Base-by-base conservation (phyloP, 2,113 vertebrate species). In the Hippocampus mohnikei region DNA sequence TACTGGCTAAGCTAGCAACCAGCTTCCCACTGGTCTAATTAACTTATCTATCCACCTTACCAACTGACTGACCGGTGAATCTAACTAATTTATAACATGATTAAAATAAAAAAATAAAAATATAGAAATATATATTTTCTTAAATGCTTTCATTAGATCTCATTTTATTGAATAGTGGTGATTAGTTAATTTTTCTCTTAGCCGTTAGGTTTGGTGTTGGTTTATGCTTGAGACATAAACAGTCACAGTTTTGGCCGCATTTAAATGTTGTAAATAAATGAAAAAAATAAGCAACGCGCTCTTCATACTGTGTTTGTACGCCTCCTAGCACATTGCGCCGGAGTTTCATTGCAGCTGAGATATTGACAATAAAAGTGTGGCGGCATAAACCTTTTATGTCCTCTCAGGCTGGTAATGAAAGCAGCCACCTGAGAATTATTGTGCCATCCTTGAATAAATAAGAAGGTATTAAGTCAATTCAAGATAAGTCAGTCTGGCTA, bases 381-480 rank as follows among this genome's bases (percentile, higher is more conserved):
- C n/a, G 7, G 55, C 55, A 44, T 42, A 44, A 44, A 58, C n/a
- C 52, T 58, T 37, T 25, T 58, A 68, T 56, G 53, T 69, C n/a
- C 33, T 69, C 55, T 23, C 55, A 44, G 53, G 25, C 15, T 59
- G 25, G 23, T 70, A 59, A 70, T 70, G 56, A 70, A 69, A 46
- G 27, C 25, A 60, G 41, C 55, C 42, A 60, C 41, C 13, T 60
- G 63, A 23, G 44, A 44, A 69, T 44, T 33, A 46, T 70, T 29
- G 41, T 40, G 18, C 25, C 41, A 70, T 59, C 46, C 41, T 33
- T 46, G 23, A 70, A 46, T 29, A 60, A 66, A 27, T 37, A 53
- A 70, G 42, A 21, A 11, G 20, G 50, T 58, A 8, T 72, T 64
- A 59, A 58, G 68, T 67, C 40, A 10, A 11, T 40, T 25, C 15